Conservation (phyloP, 2,113 vertebrate species). For the Poecilia latipinna region DNA sequence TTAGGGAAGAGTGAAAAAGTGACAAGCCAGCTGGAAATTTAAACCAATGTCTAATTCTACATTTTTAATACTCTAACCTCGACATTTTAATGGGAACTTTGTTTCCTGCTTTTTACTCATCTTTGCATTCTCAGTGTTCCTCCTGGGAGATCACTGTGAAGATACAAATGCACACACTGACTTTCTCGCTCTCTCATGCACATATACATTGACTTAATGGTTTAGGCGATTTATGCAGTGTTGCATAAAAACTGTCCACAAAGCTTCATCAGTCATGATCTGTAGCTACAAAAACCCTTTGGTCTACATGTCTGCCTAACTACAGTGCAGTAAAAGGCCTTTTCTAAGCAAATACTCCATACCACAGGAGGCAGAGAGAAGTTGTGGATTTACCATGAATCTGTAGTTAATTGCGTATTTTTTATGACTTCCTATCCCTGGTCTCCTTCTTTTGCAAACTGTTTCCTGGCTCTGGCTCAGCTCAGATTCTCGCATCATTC, state of each 20-base stretch:
- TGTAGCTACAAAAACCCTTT: constrained; percentile 54
- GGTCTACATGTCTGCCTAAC: constrained; percentile 25
- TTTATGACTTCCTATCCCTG: constrained; percentile 47
- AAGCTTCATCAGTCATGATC: constrained; percentile 41
- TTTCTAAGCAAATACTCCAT: constrained; percentile 58
- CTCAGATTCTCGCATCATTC: constrained; percentile 42
- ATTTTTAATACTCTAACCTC: not conserved
- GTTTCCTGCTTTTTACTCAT: constrained; percentile 9
- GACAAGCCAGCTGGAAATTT: not conserved
- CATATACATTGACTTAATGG: constrained; percentile 1
- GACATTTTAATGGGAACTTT: not conserved
- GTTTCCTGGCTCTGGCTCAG: constrained; percentile 40
- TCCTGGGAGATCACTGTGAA: constrained; percentile 11
- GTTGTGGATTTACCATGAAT: constrained; percentile 56
- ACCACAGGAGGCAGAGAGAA: constrained; percentile 43
- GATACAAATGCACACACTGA: constrained; percentile 24
- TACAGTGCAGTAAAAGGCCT: constrained; percentile 30
- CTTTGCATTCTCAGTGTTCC: not conserved
- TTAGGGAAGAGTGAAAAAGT: not conserved
- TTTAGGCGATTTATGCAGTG: constrained; percentile 33
- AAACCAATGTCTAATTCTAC: not conserved
- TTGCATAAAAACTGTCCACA: constrained; percentile 50
- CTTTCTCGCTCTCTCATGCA: constrained; percentile 6
- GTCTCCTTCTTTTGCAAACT: constrained; percentile 47
- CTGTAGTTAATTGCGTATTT: constrained; percentile 66